phyloP scores from a whole-genome alignment of 2,797 vertebrate species.

The Hafferia zeledoni region DNA sequence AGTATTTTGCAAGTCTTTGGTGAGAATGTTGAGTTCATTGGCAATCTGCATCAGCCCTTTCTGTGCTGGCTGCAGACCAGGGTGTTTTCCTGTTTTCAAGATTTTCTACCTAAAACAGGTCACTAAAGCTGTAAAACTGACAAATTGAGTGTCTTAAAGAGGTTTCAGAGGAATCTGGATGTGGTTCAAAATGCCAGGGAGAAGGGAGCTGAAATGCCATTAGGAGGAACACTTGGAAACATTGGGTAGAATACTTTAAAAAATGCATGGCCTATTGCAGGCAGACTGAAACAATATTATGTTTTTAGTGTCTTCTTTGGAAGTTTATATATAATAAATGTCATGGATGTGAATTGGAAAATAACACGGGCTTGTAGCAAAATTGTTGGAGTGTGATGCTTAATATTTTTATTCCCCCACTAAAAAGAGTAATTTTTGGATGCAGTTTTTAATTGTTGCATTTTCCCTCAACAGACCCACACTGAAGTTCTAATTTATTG shows the following conservation, averaged over 20 bases:
- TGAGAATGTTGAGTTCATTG: not conserved
- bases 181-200: not conserved
- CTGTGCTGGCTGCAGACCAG: not conserved
- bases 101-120: not conserved
- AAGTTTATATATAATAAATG: not conserved
- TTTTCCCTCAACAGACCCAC: not conserved
- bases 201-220: not conserved
- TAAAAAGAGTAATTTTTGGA: not conserved
- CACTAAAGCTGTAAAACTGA: not conserved
- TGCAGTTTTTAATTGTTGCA: slow-evolving; percentile 26
- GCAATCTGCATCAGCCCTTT: not conserved
- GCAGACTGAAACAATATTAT: not conserved
- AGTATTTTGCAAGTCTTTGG: not conserved
- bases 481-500: slow-evolving; percentile 39
- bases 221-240: not conserved
- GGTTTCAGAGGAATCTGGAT: not conserved
- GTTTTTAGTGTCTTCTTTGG: not conserved
- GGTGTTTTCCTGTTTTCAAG: not conserved
- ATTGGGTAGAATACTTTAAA: not conserved
- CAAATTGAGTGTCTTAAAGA: not conserved
- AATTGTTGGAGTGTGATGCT: not conserved
- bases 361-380: not conserved
- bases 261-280: not conserved
- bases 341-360: not conserved
- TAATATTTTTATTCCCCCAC: not conserved